These are phyloP conservation scores for Phylloscopus trochiloides DNA, from an alignment of 2,113 vertebrate species.

Conservation along the genomic window DNA sequence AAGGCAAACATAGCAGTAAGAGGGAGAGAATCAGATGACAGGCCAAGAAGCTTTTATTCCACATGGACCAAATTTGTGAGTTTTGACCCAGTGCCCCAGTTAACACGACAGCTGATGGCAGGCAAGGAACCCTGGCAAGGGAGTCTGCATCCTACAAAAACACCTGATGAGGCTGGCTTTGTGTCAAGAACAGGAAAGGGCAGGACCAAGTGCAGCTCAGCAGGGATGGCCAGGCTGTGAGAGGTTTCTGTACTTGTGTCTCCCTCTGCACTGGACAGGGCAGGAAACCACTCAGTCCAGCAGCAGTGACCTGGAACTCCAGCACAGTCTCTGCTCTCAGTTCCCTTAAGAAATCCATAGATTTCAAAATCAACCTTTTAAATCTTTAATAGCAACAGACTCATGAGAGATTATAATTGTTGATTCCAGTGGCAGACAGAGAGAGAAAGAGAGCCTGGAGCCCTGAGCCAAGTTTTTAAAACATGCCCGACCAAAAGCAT, in stretches of 20 bases:
- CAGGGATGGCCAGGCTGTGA: neutral
- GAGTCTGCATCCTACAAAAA: neutral
- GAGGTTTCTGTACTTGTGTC: neutral
- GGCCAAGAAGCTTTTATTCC: neutral
- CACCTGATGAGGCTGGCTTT: neutral
- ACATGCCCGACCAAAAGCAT: neutral
- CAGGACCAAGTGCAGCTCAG: neutral
- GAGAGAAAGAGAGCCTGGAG: neutral
- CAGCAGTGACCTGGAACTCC: neutral
- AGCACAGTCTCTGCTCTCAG: neutral
- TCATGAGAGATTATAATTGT: neutral
- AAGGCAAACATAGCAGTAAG: neutral
- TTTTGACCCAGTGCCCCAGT: neutral
- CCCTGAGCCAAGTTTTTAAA: constrained; percentile 16
- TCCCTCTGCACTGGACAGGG: neutral
- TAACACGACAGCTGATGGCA: rapidly evolving
- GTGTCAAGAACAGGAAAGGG: neutral
- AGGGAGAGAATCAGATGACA: neutral
- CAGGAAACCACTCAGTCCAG: neutral
- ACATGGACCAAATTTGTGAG: neutral
- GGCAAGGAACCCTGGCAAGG: neutral
- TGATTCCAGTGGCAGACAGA: neutral
- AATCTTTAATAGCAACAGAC: neutral
- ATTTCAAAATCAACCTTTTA: neutral
- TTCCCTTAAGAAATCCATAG: neutral